Evolutionary conservation across 2,797 vertebrate species (phyloP).

Genomic region (Crenuchus spilurus): DNA sequence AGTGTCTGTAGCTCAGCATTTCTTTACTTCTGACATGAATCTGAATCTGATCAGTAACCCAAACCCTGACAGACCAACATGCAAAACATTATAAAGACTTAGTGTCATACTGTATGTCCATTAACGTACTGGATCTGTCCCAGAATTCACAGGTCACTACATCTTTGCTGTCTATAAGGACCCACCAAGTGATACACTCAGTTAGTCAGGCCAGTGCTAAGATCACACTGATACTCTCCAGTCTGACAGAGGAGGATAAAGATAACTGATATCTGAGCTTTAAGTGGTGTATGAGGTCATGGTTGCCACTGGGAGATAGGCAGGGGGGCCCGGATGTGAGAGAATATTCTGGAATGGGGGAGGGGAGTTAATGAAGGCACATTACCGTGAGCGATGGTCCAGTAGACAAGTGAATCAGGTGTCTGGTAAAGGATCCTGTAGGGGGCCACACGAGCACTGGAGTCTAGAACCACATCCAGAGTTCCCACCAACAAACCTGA

Average conservation of each 20-base stretch:
- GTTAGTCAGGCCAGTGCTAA: neutral
- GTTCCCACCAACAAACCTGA: slow-evolving; percentile 95
- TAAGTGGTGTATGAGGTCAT: slow-evolving; percentile 63
- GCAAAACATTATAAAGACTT: too few species aligned
- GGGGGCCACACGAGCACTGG: slow-evolving; percentile 92
- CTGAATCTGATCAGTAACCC: too few species aligned
- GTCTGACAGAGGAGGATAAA: slow-evolving; percentile 10
- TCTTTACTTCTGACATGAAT: too few species aligned
- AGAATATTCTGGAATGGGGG: slow-evolving; percentile 33
- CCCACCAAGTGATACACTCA: neutral
- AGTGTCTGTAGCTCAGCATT: too few species aligned
- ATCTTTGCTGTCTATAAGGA: neutral
- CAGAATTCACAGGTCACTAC: neutral
- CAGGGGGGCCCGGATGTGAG: slow-evolving; percentile 53
- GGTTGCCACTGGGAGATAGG: slow-evolving; percentile 53
- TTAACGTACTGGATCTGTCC: too few species aligned
- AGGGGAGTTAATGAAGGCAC: slow-evolving; percentile 18
- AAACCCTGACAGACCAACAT: too few species aligned
- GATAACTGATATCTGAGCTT: slow-evolving; percentile 46
- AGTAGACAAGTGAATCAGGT: slow-evolving; percentile 92
- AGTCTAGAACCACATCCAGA: slow-evolving; percentile 95
- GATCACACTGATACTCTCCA: slow-evolving; percentile 20
- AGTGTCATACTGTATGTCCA: too few species aligned
- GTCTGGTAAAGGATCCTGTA: slow-evolving; percentile 98
- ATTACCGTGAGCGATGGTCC: slow-evolving; percentile 95